Conservation (phyloP, 2,888 invertebrate species). For the Thelaira solivaga region DNA sequence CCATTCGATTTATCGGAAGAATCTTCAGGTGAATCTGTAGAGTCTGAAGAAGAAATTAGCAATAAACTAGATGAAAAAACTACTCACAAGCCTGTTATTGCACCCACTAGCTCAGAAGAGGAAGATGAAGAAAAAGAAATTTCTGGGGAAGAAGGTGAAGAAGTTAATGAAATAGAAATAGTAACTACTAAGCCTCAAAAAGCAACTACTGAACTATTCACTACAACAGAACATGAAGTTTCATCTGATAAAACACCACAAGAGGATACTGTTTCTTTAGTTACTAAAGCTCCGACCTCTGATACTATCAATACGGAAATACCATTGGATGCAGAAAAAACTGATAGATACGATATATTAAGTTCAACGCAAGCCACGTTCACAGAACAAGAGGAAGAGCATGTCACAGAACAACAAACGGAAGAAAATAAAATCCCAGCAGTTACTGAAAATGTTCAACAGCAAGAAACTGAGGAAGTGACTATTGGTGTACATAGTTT, state of each 20-base stretch:
- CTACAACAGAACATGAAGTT: constrained; percentile 35
- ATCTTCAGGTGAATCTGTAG: constrained; percentile 66
- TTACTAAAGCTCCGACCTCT: not conserved
- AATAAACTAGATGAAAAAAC: constrained; percentile 58
- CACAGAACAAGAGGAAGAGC: not conserved
- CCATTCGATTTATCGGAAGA: constrained; percentile 69
- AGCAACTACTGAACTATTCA: constrained; percentile 40
- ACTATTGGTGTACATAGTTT: not conserved
- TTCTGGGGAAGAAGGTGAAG: constrained; percentile 62
- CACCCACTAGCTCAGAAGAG: not conserved
- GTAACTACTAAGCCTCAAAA: constrained; percentile 24
- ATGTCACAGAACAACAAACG: not conserved
- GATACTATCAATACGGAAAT: not conserved
- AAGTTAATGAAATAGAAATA: constrained; percentile 24
- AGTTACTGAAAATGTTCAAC: constrained; percentile 1
- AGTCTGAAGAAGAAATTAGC: constrained; percentile 69
- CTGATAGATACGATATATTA: not conserved
- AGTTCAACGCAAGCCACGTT: constrained; percentile 11
- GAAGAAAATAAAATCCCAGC: not conserved
- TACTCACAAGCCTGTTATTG: constrained; percentile 24
- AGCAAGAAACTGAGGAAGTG: not conserved
- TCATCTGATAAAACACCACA: not conserved
- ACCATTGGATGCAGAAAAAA: too few species aligned
- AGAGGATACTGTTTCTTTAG: not conserved
- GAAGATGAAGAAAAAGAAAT: constrained; percentile 49